Evolutionary conservation across 2,888 invertebrate species (phyloP), one percentile per base, ranked within the genome.

Genomic region (Coelogynopora nodosa): DNA sequence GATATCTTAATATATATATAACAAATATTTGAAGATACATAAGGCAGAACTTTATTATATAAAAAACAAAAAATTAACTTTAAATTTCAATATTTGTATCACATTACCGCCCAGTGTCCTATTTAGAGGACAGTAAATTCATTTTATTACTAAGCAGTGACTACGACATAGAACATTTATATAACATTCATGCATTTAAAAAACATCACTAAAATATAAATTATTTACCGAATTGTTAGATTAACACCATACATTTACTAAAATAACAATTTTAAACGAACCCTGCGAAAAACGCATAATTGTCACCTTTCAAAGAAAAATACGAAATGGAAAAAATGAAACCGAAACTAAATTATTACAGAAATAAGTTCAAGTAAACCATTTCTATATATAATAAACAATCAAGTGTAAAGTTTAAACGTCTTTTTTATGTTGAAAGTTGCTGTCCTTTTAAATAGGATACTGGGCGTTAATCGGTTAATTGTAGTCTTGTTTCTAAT

Each of bases 271-370:
- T 49, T 49, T 49, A 49, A 49, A 49, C 49, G 49, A 10, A 49
- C 49, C 49, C 18, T 49, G 49, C 18, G 49, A 49, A 49, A 49
- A 49, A 49, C 49, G 49, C 49, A 49, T 10, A 49, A 49, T 49
- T 49, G 49, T 49, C 49, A 49, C 49, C 18, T 49, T 49, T 49
- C 49, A 49, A 49, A 49, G 49, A 49, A 49, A 49, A 74, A 74
- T 74, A 74, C 23, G 74, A 74, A 23, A 74, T 74, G 74, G 74
- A 74, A 74, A 74, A 74, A 74, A 74, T 74, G 18, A 74, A 74
- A 74, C 74, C 74, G 74, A 74, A 74, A 74, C 74, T 74, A 74
- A 74, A 74, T 74, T 74, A 74, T 74, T n/a, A 74, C 74, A 74
- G 23, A 74, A 74, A 74, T 74, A 74, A 74, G 74, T 74, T 74